Evolutionary conservation across 2,113 vertebrate species (phyloP), one percentile per base, ranked within the genome.

Genomic region (Grantiella picta): DNA sequence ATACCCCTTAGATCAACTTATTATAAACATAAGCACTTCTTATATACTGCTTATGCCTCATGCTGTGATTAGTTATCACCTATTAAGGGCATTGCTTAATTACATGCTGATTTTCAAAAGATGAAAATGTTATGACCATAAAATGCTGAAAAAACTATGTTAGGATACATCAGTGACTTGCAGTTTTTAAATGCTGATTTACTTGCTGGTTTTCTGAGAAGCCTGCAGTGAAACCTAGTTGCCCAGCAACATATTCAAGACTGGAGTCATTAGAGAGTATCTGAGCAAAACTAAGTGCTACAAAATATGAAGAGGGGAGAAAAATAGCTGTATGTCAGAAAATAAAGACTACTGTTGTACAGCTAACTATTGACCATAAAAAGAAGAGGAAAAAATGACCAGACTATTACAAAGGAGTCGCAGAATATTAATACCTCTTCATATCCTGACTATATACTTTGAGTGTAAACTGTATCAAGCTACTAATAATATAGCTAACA

Each of bases 201-300:
- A 42, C 45, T 91, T 85, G 49, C 65, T 77, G 72, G 52, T 19
- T 80, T 93, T 85, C 85, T 80, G 38, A 89, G 94, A 31, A 3
- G 21, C 40, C 63, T 73, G 81, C 73, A 82, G 63, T 64, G 93
- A 95, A 91, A 82, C 15, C 50, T 64, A 61, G 92, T 95, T 96
- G 81, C 96, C 57, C 86, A 91, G 91, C 85, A 97, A 97, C 92
- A 42, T 52, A 60, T 66, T 90, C 93, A 86, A 84, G 28, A 82
- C 29, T 40, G 65, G 49, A 88, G 33, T 73, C 80, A 92, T 86
- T 92, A 90, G 44, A 86, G 53, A 94, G 22, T 95, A 80, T 83
- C 38, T 60, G 76, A 86, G 69, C 60, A 90, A 52, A 93, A 95
- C n/a, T 44, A 63, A 40, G 52, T 88, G 60, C 85, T 80, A 59